Base-by-base conservation (phyloP, 2,888 invertebrate genomes). In the Tholera decimalis region DNA sequence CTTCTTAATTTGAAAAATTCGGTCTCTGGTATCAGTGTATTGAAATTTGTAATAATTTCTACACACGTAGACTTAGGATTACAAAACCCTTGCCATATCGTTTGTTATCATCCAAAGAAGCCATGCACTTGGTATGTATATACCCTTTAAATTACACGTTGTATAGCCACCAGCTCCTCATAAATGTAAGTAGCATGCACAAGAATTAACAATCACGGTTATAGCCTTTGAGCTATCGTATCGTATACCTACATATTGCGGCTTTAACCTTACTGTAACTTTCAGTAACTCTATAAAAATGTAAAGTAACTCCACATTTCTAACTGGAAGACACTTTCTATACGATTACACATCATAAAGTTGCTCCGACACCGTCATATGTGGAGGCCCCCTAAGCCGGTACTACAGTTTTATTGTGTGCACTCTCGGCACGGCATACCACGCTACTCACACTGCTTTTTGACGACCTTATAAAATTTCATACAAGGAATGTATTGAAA, bases 381-480 rank as follows among this genome's bases (percentile, higher is more conserved):
- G 59, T 55, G 66, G 39, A 44, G 53, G 24, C 39, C 18, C 53
- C 37, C 54, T 73, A 77, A 77, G 59, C 78, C 15, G 61, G 62
- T 73, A 43, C 77, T 74, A 73, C 47, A 66, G 20, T 74, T 77
- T 74, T 76, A 79, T 53, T 74, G 60, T 51, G 54, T 47, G 61
- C 54, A 68, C 60, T 67, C 67, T 61, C 64, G 55, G 50, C 28
- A 18, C 24, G 58, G 46, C 51, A 39, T 47, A 56, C 53, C 35
- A 35, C 54, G 61, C 53, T 60, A 61, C 63, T 54, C 65, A 72
- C 54, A 53, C 37, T 46, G 63, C 33, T 56, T 77, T 79, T 73
- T 77, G 64, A 80, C 60, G 61, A 70, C 70, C 70, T 70, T 61
- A 77, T 80, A 77, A 80, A 70, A 70, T 64, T 58, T 53, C 54